Base-by-base conservation (phyloP, 2,113 vertebrate genomes). In the Alaudala cheleensis region DNA sequence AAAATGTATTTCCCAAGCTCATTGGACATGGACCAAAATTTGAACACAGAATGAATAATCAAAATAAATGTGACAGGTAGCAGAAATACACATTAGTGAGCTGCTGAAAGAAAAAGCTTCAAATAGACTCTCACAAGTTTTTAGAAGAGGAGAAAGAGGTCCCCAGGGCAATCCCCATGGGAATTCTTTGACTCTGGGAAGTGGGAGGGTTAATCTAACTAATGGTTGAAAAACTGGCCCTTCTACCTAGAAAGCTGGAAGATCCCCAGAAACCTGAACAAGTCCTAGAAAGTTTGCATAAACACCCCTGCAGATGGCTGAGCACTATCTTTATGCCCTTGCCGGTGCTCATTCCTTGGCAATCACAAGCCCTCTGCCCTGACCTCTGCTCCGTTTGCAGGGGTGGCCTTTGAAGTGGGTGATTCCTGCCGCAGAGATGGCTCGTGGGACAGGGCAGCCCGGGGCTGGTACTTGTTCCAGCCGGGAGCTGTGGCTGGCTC, bases 241-340 rank as follows among this genome's bases (percentile, higher is more conserved):
- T 94, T 95, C 95, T 88, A 91, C 92, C 93, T 92, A 86, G 76
- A 96, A 90, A 88, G 76, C 94, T 93, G 92, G 76, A 94, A 84
- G 67, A 86, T 81, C 28, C 80, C 61, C 92, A 95, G 85, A 64
- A 94, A 92, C 26, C 91, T 26, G 31, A 85, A 57, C 57, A 67
- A 92, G 56, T 71, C 91, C 83, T 91, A 58, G 60, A 86, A 69
- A 72, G 78, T 90, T 85, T 72, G 76, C 81, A 79, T 73, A 37
- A 95, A 72, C 78, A 65, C 26, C 39, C 37, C 42, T 42, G 21
- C 86, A 79, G 53, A 85, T 53, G 14, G 40, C 28, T 15, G 5
- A 91, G 54, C 24, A 2, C 49, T 74, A 25, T 37, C 72, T 84
- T 71, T 64, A 53, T n/a, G 37, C 71, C 57, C 33, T 79, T 22